These are phyloP conservation scores for Hippocampus kuda DNA, from an alignment of 2,797 vertebrate genomes.

Conservation along the genomic window DNA sequence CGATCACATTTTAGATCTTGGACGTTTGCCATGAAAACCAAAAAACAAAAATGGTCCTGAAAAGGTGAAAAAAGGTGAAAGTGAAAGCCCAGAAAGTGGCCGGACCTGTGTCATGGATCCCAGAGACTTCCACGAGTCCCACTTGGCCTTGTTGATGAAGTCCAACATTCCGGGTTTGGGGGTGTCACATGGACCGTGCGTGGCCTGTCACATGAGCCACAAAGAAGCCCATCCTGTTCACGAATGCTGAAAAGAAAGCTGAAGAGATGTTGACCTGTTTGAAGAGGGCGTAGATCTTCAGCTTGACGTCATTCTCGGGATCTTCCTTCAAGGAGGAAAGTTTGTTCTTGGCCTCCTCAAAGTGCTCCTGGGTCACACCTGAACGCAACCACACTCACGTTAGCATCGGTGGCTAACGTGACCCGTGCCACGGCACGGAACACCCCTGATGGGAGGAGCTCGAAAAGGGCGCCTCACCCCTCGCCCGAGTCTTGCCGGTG, in stretches of 20 bases:
- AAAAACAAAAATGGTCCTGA: too few relatives aligned
- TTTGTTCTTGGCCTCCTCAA: slow-evolving; percentile 72
- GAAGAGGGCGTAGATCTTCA: slow-evolving; percentile 85
- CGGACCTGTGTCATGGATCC: slow-evolving; percentile 74
- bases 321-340: slow-evolving; percentile 76
- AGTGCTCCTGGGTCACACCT: slow-evolving; percentile 70
- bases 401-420: neutral
- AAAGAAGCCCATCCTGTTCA: neutral
- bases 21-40: too few relatives aligned
- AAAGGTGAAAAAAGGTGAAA: too few relatives aligned
- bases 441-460: too few relatives aligned
- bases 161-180: slow-evolving; percentile 85
- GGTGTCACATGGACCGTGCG: slow-evolving; percentile 77
- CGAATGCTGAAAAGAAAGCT: neutral
- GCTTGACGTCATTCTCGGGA: slow-evolving; percentile 80
- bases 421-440: too few relatives aligned
- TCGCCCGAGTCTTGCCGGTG: slow-evolving; percentile 57
- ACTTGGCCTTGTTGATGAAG: slow-evolving; percentile 89
- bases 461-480: slow-evolving; percentile 51
- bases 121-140: slow-evolving; percentile 87
- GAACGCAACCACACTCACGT: neutral
- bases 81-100: neutral
- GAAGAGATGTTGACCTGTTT: slow-evolving; percentile 75
- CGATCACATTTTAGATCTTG: too few relatives aligned
- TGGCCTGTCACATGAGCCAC: slow-evolving; percentile 63